Percentiles rank a stretch among this genome's conserved stretches.
phyloP scores from a whole-genome alignment of 2,797 vertebrate genomes.

The Salarias fasciatus region DNA sequence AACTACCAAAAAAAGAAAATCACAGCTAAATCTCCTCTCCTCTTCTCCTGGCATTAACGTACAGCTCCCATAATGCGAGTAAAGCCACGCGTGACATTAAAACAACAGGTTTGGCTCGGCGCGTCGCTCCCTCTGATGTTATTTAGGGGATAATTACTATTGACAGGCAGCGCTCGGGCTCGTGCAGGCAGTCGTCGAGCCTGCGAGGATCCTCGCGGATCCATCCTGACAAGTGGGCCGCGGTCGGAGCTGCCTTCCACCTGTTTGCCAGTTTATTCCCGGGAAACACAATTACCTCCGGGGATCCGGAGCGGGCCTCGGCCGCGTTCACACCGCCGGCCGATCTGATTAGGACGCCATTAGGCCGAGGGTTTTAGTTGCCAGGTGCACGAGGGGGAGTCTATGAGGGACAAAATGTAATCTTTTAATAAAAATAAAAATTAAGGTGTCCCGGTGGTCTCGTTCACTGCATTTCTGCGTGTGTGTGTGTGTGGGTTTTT shows the following conservation, averaged over 20 bases:
- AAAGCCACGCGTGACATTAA: conserved; percentile 44
- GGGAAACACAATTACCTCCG: conserved; percentile 39
- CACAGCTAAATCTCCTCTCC: conserved; percentile 15
- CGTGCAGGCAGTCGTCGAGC: conserved; percentile 58
- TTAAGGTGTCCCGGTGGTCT: not conserved
- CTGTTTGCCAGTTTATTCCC: conserved; percentile 53
- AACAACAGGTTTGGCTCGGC: conserved; percentile 11
- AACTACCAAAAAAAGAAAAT: no score
- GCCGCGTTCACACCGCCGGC: conserved; percentile 47
- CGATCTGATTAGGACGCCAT: conserved; percentile 36
- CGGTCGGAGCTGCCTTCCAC: conserved; percentile 42
- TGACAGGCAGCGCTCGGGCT: conserved; percentile 54
- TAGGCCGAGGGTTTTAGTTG: conserved; percentile 16
- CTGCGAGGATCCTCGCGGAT: conserved; percentile 54
- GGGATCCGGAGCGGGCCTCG: not conserved
- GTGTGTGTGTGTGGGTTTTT: no score
- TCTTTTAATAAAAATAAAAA: conserved; percentile 8
- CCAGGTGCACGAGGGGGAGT: conserved; percentile 12
- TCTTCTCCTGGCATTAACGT: conserved; percentile 31
- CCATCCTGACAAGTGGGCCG: conserved; percentile 57
- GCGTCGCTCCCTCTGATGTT: conserved; percentile 37
- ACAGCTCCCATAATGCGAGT: conserved; percentile 20
- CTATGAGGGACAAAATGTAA: conserved; percentile 4
- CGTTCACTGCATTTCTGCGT: no score
- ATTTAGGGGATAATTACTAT: conserved; percentile 66